Conservation (phyloP, 2,113 vertebrate genomes). For the Diphyllodes magnificus region DNA sequence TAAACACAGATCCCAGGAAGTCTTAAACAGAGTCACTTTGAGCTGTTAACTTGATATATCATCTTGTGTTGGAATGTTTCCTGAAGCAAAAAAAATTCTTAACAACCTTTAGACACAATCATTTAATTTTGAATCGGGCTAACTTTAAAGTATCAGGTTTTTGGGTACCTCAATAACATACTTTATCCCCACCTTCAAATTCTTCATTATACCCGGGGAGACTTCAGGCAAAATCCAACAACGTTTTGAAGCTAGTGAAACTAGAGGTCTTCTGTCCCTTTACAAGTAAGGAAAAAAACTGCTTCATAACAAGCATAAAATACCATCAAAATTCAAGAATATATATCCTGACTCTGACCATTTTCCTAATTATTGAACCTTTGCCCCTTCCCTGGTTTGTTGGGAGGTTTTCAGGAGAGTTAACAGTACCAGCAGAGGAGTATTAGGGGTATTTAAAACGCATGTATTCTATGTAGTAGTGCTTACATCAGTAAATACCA, state of each 20-base stretch:
- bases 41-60: neutral
- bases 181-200: neutral
- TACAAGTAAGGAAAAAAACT: neutral
- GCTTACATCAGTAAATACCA: neutral
- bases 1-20: neutral
- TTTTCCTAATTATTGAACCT: neutral
- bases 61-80: neutral
- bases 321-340: neutral
- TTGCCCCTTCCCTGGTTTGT: accelerated
- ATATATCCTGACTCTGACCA: neutral
- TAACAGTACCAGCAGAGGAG: neutral
- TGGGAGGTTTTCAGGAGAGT: neutral
- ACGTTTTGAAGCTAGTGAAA: neutral
- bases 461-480: neutral
- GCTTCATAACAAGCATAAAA: neutral
- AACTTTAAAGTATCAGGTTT: neutral
- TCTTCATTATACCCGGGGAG: neutral
- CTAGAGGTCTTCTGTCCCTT: neutral
- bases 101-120: neutral
- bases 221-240: neutral
- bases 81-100: neutral
- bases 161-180: neutral
- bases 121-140: neutral
- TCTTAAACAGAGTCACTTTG: neutral
- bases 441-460: neutral